Evolutionary conservation across 2,888 invertebrate species (phyloP).

Genomic region (Marronus borbonicus): DNA sequence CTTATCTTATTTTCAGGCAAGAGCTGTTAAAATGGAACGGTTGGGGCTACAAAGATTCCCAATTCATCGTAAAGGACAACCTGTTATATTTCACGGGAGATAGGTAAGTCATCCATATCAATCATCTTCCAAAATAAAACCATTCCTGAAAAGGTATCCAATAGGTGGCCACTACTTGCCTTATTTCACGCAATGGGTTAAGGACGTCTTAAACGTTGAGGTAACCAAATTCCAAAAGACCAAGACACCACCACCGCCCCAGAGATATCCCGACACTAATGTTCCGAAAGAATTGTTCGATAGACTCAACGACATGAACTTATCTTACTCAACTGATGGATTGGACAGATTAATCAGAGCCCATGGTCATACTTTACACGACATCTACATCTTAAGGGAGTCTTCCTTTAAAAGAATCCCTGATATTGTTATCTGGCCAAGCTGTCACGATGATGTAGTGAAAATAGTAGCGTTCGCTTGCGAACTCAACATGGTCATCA

Average conservation of each 20-base stretch:
- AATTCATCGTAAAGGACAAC: constrained; percentile 80
- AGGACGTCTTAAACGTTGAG: constrained; percentile 80
- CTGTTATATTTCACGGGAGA: constrained; percentile 88
- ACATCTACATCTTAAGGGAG: constrained; percentile 84
- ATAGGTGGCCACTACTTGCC: constrained; percentile 83
- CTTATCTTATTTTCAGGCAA: constrained; percentile 77
- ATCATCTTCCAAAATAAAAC: constrained; percentile 52
- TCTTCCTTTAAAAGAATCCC: constrained; percentile 89
- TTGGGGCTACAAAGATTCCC: constrained; percentile 99
- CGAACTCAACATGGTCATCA: constrained; percentile 83
- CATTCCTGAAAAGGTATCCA: constrained; percentile 76
- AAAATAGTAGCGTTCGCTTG: constrained; percentile 84
- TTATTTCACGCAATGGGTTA: constrained; percentile 86
- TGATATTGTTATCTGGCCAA: constrained; percentile 95
- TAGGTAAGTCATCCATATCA: constrained; percentile 74
- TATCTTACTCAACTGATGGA: constrained; percentile 81
- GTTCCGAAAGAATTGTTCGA: constrained; percentile 75
- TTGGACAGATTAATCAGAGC: constrained; percentile 89
- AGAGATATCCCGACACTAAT: constrained; percentile 78
- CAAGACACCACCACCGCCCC: constrained; percentile 71
- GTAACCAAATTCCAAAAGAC: constrained; percentile 69
- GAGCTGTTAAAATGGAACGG: constrained; percentile 98
- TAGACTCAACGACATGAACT: constrained; percentile 72
- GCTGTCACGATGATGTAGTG: constrained; percentile 87
- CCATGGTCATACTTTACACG: constrained; percentile 94